Base-by-base conservation (phyloP, 2,888 invertebrate species). In the Platycheirus rosarum region DNA sequence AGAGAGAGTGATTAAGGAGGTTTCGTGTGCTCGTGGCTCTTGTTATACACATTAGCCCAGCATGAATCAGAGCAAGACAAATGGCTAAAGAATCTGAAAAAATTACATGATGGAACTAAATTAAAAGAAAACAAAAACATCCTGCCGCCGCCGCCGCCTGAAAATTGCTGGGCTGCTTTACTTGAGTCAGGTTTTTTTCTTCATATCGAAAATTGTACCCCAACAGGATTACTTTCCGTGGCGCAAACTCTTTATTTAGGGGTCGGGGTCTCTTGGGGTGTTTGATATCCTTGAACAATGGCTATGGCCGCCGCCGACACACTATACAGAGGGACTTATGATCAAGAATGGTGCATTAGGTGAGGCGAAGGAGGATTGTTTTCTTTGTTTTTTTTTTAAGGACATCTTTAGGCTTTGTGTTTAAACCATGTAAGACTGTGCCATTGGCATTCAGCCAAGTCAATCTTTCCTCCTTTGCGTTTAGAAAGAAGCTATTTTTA, bases 11-110 rank as follows among this genome's bases (percentile, higher is more conserved):
- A 7, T 26, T 62, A 7, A 49, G 23, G 42, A 42, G 75, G 65
- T 70, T 80, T 60, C 23, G 55, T 75, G 65, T 18, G 75, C 65
- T 70, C 37, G 70, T 65, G 63, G 57, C 51, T 48, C 63, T 69
- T 74, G 23, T 42, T 74, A 49, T 53, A 44, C 57, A 70, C 51
- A 71, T 60, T 73, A 65, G 65, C 46, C 42, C 73, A 37, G 60
- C 66, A 66, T 80, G 70, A 76, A 76, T 76, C 53, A 76, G 70
- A 66, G 48, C 70, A 76, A 66, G 68, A 75, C 63, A 69, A 79
- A 74, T 74, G 62, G 29, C 26, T 51, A 46, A n/a, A 35, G 48
- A 44, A 74, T 18, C 44, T 69, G 63, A 79, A 79, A 79, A 37
- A 48, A 57, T 68, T 53, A 57, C 55, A 55, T 3, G 37, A 55